Base-by-base conservation (phyloP, 2,888 invertebrate genomes). In the Clistopyga incitator region DNA sequence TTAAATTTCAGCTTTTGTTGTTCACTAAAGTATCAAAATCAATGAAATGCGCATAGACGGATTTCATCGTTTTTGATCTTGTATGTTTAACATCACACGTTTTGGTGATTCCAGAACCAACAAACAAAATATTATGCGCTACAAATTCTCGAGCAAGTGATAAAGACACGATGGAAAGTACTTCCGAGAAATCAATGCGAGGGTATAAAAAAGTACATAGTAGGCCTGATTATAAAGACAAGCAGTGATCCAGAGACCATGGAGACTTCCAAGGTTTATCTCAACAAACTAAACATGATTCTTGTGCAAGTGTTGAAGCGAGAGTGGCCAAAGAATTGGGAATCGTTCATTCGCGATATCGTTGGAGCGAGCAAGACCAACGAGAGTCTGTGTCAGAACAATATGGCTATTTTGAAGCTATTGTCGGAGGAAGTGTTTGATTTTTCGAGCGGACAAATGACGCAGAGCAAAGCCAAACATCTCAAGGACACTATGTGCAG, bases 321-420 rank as follows among this genome's bases (percentile, higher is more conserved):
- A 91, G 99, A 99, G 94, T 99, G 99, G 99, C 99, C 99, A 79
- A 98, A 98, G 92, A 99, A 99, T 93, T 99, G 99, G 99, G 98
- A 99, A 91, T 97, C 98, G 38, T 99, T 99, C 94, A 99, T 99
- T 90, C 97, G 98, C 91, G 99, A 99, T 93, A 99, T 99, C 92
- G 99, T 99, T 82, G 99, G 99, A 82, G 98, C 99, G 65, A 99
- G 99, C 90, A 99, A 99, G 95, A 99, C 99, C 34, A 99, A 99
- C 93, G 99, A 99, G 94, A 98, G 98, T 90, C 95, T 99, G 68
- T 99, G 99, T 95, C 99, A 99, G 94, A 99, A 99, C 94, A 99
- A 99, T 93, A 99, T 99, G 99, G 97, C 97, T 38, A 99, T 99
- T 91, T 94, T 99, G 86, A 99, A 99, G 93, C 95, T 99, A 85